A percentile compares a stretch with the other conserved stretches of the same genome.
These are phyloP conservation scores for Erebia aethiops DNA, from an alignment of 2,888 invertebrate genomes.

Conservation along the genomic window DNA sequence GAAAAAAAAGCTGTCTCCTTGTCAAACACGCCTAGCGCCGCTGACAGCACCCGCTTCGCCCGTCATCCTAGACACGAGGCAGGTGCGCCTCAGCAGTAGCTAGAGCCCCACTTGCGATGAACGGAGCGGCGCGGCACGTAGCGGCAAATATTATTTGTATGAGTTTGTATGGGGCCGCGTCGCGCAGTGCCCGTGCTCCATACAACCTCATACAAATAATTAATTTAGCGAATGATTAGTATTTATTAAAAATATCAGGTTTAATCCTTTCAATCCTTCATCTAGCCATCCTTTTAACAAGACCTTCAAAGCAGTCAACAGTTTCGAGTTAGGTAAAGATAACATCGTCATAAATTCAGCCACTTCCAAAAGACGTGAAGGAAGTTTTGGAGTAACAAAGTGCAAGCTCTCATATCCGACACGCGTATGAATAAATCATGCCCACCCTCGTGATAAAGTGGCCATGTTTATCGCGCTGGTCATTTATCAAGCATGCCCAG, in stretches of 20 bases:
- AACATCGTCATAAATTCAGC: no score
- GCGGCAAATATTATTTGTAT: background rate
- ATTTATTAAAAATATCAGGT: no score
- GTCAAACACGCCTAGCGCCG: background rate
- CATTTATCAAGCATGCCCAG: constrained; percentile 74
- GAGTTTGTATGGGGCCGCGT: no score
- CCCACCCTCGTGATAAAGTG: constrained; percentile 78
- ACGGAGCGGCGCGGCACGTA: no score
- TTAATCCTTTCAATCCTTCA: no score
- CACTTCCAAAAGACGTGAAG: constrained; percentile 19
- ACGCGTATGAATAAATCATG: constrained; percentile 80
- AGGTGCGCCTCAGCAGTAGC: background rate
- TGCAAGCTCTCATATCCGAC: constrained; percentile 73
- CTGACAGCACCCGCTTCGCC: constrained; percentile 15
- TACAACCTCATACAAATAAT: no score
- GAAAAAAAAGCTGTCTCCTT: background rate
- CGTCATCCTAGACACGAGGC: constrained; percentile 13
- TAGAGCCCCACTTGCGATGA: background rate
- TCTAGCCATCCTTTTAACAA: no score
- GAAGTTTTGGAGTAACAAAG: constrained; percentile 51
- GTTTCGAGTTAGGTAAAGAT: no score
- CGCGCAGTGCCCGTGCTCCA: no score
- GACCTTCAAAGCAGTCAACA: no score
- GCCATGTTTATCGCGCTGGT: constrained; percentile 75
- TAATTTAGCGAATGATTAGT: no score